Conservation (phyloP, 2,888 invertebrate species). For the Erynnis tages region DNA sequence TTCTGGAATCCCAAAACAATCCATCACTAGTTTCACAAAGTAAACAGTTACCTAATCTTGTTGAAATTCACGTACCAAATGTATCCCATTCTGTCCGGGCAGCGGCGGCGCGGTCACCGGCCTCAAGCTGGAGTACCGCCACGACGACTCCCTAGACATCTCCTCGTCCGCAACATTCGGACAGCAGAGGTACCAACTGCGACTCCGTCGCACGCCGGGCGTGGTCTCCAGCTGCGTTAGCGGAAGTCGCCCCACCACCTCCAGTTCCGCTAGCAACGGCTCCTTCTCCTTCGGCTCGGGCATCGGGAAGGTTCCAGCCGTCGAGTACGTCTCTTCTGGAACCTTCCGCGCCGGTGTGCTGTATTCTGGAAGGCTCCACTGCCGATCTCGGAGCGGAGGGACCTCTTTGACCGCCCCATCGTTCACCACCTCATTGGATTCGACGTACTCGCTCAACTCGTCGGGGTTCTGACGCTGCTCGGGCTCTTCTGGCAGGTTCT, state of each 20-base stretch:
- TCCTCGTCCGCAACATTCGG: conserved; percentile 70
- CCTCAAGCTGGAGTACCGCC: conserved; percentile 69
- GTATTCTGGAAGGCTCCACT: conserved; percentile 59
- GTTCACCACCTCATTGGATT: conserved; percentile 59
- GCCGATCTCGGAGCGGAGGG: conserved; percentile 60
- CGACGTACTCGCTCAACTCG: conserved; percentile 72
- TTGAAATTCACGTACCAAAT: conserved; percentile 38
- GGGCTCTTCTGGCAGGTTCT: conserved; percentile 35
- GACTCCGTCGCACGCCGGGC: conserved; percentile 73
- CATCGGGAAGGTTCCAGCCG: conserved; percentile 76
- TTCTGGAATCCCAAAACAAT: no score
- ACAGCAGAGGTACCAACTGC: conserved; percentile 83
- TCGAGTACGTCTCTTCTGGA: conserved; percentile 68
- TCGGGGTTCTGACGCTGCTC: conserved; percentile 54
- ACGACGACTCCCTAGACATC: conserved; percentile 65
- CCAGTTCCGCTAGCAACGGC: conserved; percentile 65
- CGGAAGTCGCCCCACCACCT: conserved; percentile 64
- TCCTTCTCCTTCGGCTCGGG: conserved; percentile 73
- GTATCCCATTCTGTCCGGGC: conserved; percentile 54
- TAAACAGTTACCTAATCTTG: no score
- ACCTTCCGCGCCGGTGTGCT: conserved; percentile 50
- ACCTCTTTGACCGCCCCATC: conserved; percentile 61
- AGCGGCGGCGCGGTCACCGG: conserved; percentile 67
- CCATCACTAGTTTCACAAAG: no score
- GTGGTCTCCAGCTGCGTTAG: conserved; percentile 59